Percentiles rank a stretch among this genome's conserved stretches.
phyloP scores from a whole-genome alignment of 2,113 vertebrate genomes.

The Agapornis roseicollis region DNA sequence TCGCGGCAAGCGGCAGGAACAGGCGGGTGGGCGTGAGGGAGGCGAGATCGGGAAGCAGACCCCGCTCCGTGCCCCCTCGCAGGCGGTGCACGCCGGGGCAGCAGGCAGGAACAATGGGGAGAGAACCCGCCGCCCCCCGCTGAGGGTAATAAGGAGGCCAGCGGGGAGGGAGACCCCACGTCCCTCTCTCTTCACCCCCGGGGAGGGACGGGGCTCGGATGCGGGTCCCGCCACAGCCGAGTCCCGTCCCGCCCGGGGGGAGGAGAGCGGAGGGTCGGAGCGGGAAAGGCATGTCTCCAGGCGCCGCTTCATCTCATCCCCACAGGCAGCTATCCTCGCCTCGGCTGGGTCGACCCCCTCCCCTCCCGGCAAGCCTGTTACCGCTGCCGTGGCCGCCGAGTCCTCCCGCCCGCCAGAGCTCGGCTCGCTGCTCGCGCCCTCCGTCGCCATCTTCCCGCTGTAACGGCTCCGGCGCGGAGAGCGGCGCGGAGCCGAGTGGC shows the following conservation, averaged over 20 bases:
- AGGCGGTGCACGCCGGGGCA: neutral
- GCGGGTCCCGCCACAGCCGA: neutral
- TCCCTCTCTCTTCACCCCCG: neutral
- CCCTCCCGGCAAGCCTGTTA: slow-evolving; percentile 38
- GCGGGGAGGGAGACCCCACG: neutral
- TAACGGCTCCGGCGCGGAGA: slow-evolving; percentile 65
- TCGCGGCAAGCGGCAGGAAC: neutral
- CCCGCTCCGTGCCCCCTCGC: neutral
- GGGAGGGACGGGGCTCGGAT: neutral
- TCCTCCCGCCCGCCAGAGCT: slow-evolving; percentile 54
- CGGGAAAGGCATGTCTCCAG: neutral
- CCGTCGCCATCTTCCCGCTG: slow-evolving; percentile 78
- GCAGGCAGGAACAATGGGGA: slow-evolving; percentile 7
- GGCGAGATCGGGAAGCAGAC: neutral
- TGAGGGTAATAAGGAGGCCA: neutral
- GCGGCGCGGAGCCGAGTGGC: slow-evolving; percentile 26
- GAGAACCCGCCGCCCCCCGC: neutral
- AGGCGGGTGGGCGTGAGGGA: neutral
- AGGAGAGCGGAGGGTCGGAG: neutral
- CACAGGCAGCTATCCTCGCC: neutral
- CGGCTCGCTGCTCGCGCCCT: slow-evolving; percentile 71
- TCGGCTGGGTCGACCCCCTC: neutral
- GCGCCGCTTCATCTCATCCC: neutral
- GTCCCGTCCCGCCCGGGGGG: neutral
- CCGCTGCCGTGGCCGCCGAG: slow-evolving; percentile 49